A percentile compares a stretch with the other conserved stretches of the same genome.
Conservation (phyloP, 2,797 vertebrate species). For the Tenualosa ilisha region DNA sequence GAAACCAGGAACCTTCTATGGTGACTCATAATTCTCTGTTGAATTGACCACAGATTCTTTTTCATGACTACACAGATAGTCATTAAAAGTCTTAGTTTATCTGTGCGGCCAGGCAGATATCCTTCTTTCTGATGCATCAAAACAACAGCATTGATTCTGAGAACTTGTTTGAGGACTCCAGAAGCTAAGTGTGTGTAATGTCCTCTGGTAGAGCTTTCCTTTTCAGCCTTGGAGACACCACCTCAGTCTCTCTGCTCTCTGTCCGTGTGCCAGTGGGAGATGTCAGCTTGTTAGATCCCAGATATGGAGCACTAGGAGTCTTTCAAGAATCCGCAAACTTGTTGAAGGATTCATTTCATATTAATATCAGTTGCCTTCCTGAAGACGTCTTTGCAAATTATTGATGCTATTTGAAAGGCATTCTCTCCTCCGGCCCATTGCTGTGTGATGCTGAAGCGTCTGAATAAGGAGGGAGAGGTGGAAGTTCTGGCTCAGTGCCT, state of each 20-base stretch:
- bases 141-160: background rate
- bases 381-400: background rate
- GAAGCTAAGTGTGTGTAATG: background rate
- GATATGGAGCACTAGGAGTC: background rate
- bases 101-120: background rate
- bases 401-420: background rate
- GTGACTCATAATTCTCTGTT: background rate
- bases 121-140: background rate
- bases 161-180: background rate
- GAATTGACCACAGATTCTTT: background rate
- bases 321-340: background rate
- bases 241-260: background rate
- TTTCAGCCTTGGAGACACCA: background rate
- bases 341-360: background rate
- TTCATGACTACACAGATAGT: background rate
- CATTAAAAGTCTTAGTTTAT: background rate
- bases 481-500: slow-evolving; percentile 35
- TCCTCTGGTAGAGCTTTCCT: background rate
- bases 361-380: background rate
- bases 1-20: background rate
- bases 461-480: slow-evolving; percentile 10
- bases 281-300: background rate
- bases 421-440: background rate
- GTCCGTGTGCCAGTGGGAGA: background rate
- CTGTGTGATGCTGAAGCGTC: slow-evolving; percentile 2